Base-by-base conservation (phyloP, 1,140 invertebrate species). In the Muscidifurax raptorellus region DNA sequence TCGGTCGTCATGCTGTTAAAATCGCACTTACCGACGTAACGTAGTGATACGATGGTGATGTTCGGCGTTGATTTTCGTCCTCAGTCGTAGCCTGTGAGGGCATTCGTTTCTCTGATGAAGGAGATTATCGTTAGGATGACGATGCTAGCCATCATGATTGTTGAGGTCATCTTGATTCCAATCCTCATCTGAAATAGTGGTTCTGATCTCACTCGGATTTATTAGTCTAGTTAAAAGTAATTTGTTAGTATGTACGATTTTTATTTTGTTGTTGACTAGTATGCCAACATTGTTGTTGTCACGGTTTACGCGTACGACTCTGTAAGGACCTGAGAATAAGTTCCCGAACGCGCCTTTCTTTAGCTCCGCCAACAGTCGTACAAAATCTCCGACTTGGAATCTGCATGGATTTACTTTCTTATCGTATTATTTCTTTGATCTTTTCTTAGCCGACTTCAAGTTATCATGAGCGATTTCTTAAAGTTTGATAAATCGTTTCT, bases 311-410 rank as follows among this genome's bases (percentile, higher is more conserved):
- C 32, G 22, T 13, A 36, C 36, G 22, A 85, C 59, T 28, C 59
- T 44, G 18, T 47, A 69, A 3, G 78, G 76, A 2, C 83, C 83
- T 0, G 18, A 32, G 28, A n/a, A 80, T 44, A 59, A 12, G 32
- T 79, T 25, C 0, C 6, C 36, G 2, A 85, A 59, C 2, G 7
- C 44, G 18, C 67, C 66, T 59, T 52, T 28, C 25, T 72, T 71
- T 2, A 13, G 52, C 1, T 74, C 83, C 7, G 0, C 72, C 9
- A 80, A 40, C 0, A 80, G 32, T 18, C 30, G 10, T 9, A 80
- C 77, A 9, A 66, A n/a, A 40, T 85, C 77, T 30, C 83, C 83
- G 12, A 85, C 44, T 72, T 85, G 47, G n/a, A 80, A 80, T 13
- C 3, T 25, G 13, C 25, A 28, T 0, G 44, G 40, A n/a, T 80